A percentile compares a stretch with the other conserved stretches of the same genome.
These are phyloP conservation scores for Eptesicus fuscus DNA, from an alignment of 2,113 vertebrate genomes.

Conservation along the genomic window DNA sequence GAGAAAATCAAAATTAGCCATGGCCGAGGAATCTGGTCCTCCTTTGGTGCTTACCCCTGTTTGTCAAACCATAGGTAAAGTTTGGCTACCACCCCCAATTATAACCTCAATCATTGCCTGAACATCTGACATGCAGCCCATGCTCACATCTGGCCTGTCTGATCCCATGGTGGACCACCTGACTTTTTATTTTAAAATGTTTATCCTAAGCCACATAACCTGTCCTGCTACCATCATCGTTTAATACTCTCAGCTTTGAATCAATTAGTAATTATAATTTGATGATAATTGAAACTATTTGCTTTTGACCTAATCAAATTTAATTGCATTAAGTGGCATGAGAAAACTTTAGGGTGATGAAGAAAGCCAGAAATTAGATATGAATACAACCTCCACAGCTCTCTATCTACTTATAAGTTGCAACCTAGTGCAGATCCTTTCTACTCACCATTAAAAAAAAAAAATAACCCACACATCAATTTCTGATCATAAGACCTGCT, in stretches of 20 bases:
- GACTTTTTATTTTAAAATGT: not conserved
- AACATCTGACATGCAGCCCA: too few species aligned
- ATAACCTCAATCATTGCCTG: not conserved
- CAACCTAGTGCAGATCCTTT: not conserved
- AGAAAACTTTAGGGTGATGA: not conserved
- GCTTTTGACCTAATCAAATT: slow-evolving; percentile 19
- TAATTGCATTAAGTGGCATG: not conserved
- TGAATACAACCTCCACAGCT: not conserved
- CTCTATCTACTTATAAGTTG: not conserved
- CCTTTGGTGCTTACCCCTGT: too few species aligned
- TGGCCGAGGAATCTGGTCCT: not conserved
- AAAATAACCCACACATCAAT: not conserved
- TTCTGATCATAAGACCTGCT: not conserved
- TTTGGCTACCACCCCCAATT: too few species aligned
- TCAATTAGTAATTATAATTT: not conserved
- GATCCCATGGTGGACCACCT: fast-evolving
- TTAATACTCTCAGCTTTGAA: not conserved
- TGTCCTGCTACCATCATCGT: not conserved
- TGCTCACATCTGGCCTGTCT: not conserved
- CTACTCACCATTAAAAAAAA: not conserved
- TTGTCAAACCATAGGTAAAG: not conserved
- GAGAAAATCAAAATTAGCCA: not conserved
- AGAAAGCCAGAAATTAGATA: not conserved
- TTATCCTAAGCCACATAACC: not conserved
- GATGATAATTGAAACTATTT: not conserved